phyloP scores from a whole-genome alignment of 2,888 invertebrate species.

The Drosophila aldrichi region DNA sequence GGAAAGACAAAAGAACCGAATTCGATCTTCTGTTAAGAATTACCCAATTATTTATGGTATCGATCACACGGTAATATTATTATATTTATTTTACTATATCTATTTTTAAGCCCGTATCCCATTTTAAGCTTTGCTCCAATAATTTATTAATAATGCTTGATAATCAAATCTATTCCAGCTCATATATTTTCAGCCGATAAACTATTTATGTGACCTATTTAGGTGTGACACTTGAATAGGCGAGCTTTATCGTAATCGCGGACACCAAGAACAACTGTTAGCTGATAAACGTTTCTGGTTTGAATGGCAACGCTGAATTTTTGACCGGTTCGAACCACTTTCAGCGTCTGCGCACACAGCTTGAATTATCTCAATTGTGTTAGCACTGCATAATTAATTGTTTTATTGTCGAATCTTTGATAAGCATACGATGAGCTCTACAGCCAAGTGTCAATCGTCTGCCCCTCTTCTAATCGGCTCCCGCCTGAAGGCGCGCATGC shows the following conservation, averaged over 20 bases:
- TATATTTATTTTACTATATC: not conserved
- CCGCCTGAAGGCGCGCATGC: conserved; percentile 96
- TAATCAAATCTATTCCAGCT: not conserved
- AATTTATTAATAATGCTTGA: not conserved
- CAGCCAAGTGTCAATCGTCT: conserved; percentile 84
- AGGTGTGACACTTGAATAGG: not conserved
- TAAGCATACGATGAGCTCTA: conserved; percentile 3
- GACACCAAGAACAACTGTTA: not conserved
- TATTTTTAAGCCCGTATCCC: not conserved
- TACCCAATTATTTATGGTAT: not conserved
- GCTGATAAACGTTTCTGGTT: not conserved
- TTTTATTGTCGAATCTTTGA: not conserved
- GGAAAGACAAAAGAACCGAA: not conserved
- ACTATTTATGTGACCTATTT: not conserved
- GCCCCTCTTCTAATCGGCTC: conserved; percentile 94
- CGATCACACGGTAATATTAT: not conserved
- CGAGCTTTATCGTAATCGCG: not conserved
- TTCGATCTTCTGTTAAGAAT: not conserved
- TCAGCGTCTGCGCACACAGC: not conserved
- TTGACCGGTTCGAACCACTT: not conserved
- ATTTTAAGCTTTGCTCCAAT: not conserved
- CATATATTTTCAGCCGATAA: not conserved
- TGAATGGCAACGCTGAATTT: conserved; percentile 1
- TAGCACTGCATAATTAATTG: too few species aligned
- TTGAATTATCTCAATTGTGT: not conserved